Evolutionary conservation across 2,113 vertebrate species (phyloP).

Genomic region (Limnothrissa miodon): DNA sequence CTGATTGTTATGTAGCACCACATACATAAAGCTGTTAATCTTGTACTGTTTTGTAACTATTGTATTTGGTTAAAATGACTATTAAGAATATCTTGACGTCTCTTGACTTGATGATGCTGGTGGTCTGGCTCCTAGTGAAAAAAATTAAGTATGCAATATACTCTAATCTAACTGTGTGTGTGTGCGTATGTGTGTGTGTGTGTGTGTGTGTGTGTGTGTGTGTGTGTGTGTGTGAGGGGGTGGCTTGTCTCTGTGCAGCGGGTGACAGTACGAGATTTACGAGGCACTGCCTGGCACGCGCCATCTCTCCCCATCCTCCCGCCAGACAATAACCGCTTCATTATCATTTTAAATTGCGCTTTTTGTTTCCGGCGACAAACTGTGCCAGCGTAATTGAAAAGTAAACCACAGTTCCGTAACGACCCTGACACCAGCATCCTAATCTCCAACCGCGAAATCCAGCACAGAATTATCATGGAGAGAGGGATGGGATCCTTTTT

Average conservation of each 20-base stretch:
- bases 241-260: constrained; percentile 61
- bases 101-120: too few species aligned
- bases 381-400: constrained; percentile 54
- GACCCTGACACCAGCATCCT: constrained; percentile 44
- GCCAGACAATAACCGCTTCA: constrained; percentile 69
- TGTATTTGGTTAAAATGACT: too few species aligned
- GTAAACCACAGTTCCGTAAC: constrained; percentile 52
- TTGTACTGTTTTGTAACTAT: too few species aligned
- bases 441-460: constrained; percentile 34
- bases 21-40: too few species aligned
- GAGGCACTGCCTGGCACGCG: constrained; percentile 50
- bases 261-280: constrained; percentile 70
- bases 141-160: neutral
- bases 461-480: constrained; percentile 29
- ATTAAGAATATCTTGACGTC: too few species aligned
- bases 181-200: neutral
- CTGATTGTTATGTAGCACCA: too few species aligned
- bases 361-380: constrained; percentile 60
- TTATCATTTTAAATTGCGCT: constrained; percentile 71
- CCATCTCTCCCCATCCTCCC: constrained; percentile 60
- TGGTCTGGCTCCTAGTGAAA: too few species aligned
- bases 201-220: neutral
- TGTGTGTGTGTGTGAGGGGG: constrained; percentile 18
- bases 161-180: neutral
- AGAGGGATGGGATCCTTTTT: neutral